Conservation (phyloP, 1,140 invertebrate species). For the Drosophila kurseongensis region DNA sequence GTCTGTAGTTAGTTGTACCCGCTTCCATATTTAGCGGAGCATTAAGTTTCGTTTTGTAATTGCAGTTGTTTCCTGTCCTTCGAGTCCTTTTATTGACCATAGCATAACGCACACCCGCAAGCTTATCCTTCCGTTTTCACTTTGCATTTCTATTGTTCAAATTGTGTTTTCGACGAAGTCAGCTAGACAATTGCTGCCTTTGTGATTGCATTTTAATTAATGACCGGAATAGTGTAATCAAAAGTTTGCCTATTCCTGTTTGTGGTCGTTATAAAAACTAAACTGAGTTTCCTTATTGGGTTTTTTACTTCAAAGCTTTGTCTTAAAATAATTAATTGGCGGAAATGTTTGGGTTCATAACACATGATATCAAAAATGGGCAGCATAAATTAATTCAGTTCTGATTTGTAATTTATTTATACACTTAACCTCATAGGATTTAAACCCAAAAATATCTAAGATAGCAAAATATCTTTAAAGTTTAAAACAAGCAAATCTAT, state of each 20-base stretch:
- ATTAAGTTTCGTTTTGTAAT: conserved; percentile 34
- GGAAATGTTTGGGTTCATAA: background rate
- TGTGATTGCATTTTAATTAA: conserved; percentile 41
- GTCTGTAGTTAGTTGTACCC: conserved; percentile 16
- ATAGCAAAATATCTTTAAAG: background rate
- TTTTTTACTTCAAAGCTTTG: background rate
- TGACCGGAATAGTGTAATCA: conserved; percentile 13
- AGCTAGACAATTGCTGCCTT: conserved; percentile 17
- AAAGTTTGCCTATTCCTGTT: background rate
- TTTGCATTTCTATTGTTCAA: conserved; percentile 25
- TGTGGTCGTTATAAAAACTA: conserved; percentile 6
- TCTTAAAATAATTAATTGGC: background rate
- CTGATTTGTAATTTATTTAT: no score
- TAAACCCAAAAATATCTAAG: no score
- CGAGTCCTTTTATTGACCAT: conserved; percentile 18
- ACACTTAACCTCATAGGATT: no score
- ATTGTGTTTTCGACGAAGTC: conserved; percentile 7
- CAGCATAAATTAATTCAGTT: no score
- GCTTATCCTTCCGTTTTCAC: conserved; percentile 6
- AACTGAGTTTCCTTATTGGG: conserved; percentile 1
- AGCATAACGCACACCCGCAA: conserved; percentile 4
- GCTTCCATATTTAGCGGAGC: conserved; percentile 33
- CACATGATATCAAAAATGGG: no score
- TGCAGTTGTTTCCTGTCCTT: conserved; percentile 15
- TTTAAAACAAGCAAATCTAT: background rate